A percentile compares a stretch with the other conserved stretches of the same genome.
phyloP scores from a whole-genome alignment of 1,140 invertebrate species.

The Aphelenchoides avenae region DNA sequence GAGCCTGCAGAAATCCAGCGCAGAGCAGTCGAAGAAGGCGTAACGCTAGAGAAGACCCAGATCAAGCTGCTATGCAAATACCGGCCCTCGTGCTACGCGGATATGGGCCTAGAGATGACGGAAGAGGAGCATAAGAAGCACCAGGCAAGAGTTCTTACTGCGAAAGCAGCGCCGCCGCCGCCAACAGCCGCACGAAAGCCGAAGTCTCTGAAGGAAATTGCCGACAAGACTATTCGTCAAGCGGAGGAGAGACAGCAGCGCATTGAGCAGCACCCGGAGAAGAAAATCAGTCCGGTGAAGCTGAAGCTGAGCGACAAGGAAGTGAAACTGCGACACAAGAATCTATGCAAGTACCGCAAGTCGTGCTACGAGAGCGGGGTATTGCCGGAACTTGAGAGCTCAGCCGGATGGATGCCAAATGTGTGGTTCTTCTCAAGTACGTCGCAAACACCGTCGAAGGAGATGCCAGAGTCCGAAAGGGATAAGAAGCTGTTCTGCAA shows the following conservation, averaged over 20 bases:
- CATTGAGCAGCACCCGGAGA: background rate
- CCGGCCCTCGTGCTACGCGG: constrained; percentile 38
- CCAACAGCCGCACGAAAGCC: background rate
- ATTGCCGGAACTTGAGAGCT: constrained; percentile 3
- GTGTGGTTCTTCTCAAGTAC: background rate
- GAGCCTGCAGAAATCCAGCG: too few species aligned
- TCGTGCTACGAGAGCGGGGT: constrained; percentile 25
- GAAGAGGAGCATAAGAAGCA: constrained; percentile 27
- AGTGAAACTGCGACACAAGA: background rate
- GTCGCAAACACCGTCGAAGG: background rate
- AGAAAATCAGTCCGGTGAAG: constrained; percentile 1
- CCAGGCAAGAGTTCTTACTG: constrained; percentile 7
- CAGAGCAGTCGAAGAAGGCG: too few species aligned
- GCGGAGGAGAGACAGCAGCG: constrained; percentile 31
- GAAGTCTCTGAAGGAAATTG: constrained; percentile 36
- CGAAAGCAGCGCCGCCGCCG: background rate
- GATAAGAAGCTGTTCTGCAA: constrained; percentile 35
- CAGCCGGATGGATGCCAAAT: constrained; percentile 4
- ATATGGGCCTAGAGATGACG: constrained; percentile 28
- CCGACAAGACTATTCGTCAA: constrained; percentile 32
- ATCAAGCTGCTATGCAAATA: constrained; percentile 46
- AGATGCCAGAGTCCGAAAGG: constrained; percentile 7
- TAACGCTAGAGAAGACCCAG: too few species aligned
- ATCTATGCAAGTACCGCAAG: constrained; percentile 33
- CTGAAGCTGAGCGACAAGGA: constrained; percentile 1